These are phyloP conservation scores for Mustelus asterias DNA, from an alignment of 2,113 vertebrate species.

Conservation along the genomic window DNA sequence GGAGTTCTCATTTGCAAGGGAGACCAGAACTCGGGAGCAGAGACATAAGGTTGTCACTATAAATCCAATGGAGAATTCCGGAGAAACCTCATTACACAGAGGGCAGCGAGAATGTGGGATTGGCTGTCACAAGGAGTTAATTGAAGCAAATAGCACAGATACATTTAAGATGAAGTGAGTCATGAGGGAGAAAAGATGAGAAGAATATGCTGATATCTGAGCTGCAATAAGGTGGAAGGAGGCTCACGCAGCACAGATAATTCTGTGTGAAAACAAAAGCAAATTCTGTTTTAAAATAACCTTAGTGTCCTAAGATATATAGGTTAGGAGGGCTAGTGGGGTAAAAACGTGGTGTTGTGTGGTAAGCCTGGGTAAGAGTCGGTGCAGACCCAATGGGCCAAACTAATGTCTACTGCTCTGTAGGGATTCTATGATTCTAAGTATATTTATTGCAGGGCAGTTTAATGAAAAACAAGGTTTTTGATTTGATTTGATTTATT, in stretches of 20 bases:
- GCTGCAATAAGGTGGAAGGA: background rate
- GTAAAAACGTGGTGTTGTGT: too few relatives aligned
- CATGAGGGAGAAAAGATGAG: background rate
- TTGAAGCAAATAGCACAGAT: background rate
- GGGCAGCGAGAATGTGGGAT: background rate
- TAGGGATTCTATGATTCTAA: too few relatives aligned
- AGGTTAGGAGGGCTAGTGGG: too few relatives aligned
- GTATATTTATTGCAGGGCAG: background rate
- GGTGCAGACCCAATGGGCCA: too few relatives aligned
- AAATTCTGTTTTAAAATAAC: background rate
- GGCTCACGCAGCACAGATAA: background rate
- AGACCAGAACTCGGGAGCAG: background rate
- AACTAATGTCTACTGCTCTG: too few relatives aligned
- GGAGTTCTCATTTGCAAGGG: background rate
- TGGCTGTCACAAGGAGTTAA: background rate
- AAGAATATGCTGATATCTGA: background rate
- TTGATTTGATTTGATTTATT: too few relatives aligned
- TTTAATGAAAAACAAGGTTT: background rate
- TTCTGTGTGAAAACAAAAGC: background rate
- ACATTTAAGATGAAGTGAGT: background rate
- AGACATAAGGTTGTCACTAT: background rate
- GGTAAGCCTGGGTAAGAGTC: too few relatives aligned
- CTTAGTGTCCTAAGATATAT: too few relatives aligned
- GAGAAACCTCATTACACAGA: background rate
- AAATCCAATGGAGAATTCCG: background rate